Evolutionary conservation across 2,888 invertebrate species (phyloP), one percentile per base, ranked within the genome.

Genomic region (Lobophora halterata): DNA sequence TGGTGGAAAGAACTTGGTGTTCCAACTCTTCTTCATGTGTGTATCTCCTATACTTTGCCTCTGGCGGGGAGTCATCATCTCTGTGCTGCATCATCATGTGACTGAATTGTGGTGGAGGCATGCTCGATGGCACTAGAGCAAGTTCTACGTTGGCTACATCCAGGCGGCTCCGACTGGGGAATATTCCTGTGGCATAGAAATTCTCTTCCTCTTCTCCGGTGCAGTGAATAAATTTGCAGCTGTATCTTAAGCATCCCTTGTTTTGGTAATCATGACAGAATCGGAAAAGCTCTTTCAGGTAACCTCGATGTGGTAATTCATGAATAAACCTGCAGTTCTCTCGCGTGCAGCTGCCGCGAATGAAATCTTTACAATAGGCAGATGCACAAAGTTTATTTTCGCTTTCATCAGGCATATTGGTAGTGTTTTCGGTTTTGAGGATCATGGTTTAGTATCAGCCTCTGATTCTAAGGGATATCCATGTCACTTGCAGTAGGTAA

Each of bases 201-300:
- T 88, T 87, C 44, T 93, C 92, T 69, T 93, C 92, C 29, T 93
- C 93, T 60, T 92, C 91, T 28, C 90, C 77, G 3, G 90, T 88
- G 58, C 93, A 91, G 68, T 94, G 94, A 34, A 92, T 79, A 68
- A 93, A 93, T 56, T 90, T 91, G 67, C 93, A 93, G 54, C 89
- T 91, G 5, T 77, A 69, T 58, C 90, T 85, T 38, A 91, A 89
- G 47, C 89, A 88, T 49, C 93, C 93, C 62, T 91, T 91, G 70
- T 94, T 94, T 78, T 93, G 93, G 62, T 72, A 90, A 57, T 90
- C 90, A 58, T 89, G 90, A 55, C 90, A 90, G 58, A 90, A 90
- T 19, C 85, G 74, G 57, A 88, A 82, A 16, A 86, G 59, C 19
- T 83, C 85, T 42, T 81, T 82, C 5, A 86, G 53, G 36, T 49